Percentiles rank a stretch among this genome's conserved stretches.
phyloP scores from a whole-genome alignment of 2,113 vertebrate species.

The Eulemur rufifrons region DNA sequence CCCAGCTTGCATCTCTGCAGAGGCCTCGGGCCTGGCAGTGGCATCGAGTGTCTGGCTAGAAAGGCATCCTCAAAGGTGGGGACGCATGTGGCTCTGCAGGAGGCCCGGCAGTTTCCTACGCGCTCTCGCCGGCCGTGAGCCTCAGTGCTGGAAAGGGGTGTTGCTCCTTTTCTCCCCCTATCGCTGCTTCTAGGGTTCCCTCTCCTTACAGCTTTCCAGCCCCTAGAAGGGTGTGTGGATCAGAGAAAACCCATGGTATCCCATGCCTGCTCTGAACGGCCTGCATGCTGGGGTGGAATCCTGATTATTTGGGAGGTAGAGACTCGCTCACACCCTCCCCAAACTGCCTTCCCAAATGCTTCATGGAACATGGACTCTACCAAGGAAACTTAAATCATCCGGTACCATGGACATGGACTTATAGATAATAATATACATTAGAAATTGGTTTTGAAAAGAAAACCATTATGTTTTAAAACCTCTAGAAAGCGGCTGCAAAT shows the following conservation, averaged over 20 bases:
- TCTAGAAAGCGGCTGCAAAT: neutral
- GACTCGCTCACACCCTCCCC: neutral
- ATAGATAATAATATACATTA: neutral
- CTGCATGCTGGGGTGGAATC: accelerated
- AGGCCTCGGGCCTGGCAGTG: neutral
- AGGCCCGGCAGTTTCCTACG: neutral
- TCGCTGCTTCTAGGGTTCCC: neutral
- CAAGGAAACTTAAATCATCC: neutral
- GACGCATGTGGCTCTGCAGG: too few relatives aligned
- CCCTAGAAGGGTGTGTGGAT: neutral
- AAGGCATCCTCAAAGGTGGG: neutral
- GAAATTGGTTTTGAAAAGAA: slow-evolving; percentile 6
- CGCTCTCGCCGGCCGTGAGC: neutral
- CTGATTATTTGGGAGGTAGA: neutral
- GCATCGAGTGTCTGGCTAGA: neutral
- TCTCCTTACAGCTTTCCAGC: neutral
- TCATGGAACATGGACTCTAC: neutral
- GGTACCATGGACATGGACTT: neutral
- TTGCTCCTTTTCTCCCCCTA: neutral
- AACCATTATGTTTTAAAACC: neutral
- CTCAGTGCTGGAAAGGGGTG: neutral
- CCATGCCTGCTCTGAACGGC: neutral
- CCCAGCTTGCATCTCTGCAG: neutral
- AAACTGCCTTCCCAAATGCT: neutral
- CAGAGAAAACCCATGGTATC: neutral